Conservation (phyloP, 1,140 invertebrate species). For the silkworm (Bombyx mori) region ASM3026992v2 NC_085122.1:10303001-10303500, state of each 20-base stretch:
- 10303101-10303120: constrained; percentile 12
- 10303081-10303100: neutral
- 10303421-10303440: no score
- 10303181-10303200: neutral
- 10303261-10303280: no score
- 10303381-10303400: no score
- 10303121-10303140: constrained; percentile 16
- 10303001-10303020: neutral
- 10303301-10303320: no score
- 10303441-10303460: no score
- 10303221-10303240: constrained; percentile 19
- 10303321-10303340: no score
- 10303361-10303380: no score
- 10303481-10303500: no score
- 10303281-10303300: no score
- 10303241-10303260: constrained; percentile 23
- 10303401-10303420: no score
- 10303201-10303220: neutral
- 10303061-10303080: neutral
- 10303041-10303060: neutral
- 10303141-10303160: neutral
- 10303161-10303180: constrained; percentile 5
- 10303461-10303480: no score
- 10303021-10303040: neutral
- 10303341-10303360: no score